Evolutionary conservation across 2,113 vertebrate genomes (phyloP).

Genomic region (Rafetus swinhoei): DNA sequence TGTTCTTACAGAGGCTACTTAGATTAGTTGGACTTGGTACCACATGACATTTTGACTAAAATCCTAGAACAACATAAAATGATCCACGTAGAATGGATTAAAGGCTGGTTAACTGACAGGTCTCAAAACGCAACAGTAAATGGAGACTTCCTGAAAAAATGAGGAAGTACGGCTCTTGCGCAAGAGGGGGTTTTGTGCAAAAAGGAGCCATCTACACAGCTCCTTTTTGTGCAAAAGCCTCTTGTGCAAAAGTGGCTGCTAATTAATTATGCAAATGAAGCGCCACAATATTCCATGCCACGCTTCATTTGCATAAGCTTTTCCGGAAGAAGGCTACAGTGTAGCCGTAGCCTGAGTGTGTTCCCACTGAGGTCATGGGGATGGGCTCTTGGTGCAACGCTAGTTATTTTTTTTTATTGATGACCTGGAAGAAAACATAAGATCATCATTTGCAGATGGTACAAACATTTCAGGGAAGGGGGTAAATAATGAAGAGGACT

Average conservation of each 20-base stretch:
- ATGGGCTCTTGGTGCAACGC: neutral
- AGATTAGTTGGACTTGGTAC: neutral
- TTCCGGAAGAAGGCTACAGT: too few species aligned
- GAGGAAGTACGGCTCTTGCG: too few species aligned
- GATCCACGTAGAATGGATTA: neutral
- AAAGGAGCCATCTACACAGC: too few species aligned
- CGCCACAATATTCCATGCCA: too few species aligned
- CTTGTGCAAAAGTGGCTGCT: too few species aligned
- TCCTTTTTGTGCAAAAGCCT: too few species aligned
- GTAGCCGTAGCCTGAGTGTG: neutral
- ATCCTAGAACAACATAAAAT: neutral
- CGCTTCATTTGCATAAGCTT: too few species aligned
- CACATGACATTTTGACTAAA: neutral
- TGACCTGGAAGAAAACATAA: neutral
- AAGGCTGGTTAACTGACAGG: neutral
- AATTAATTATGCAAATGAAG: too few species aligned
- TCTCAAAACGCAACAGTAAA: neutral
- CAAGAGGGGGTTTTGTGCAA: too few species aligned
- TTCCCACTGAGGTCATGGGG: neutral
- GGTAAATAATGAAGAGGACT: neutral
- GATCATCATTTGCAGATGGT: neutral
- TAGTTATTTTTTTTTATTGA: neutral
- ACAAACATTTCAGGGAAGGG: neutral
- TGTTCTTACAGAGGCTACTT: neutral
- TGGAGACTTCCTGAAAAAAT: neutral